Evolutionary conservation across 1,140 invertebrate species (phyloP).

Genomic region (Atta cephalotes): DNA sequence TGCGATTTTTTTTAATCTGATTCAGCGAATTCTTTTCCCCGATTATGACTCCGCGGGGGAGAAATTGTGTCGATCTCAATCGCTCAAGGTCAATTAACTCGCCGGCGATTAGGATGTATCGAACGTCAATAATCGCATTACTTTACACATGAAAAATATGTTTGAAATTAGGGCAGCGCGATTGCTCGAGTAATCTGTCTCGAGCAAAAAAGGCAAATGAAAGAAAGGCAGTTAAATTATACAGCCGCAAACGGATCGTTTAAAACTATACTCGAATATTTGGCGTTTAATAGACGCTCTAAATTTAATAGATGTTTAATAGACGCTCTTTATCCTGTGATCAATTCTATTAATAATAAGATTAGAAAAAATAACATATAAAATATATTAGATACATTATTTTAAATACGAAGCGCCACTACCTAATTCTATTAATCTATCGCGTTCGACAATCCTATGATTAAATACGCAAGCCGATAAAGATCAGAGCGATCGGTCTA

Average conservation of each 20-base stretch:
- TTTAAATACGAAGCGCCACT: too few relatives aligned
- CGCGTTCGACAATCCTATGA: not conserved
- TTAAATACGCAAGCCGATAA: not conserved
- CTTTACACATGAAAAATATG: not conserved
- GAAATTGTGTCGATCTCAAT: conserved; percentile 44
- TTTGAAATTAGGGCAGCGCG: not conserved
- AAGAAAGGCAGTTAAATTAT: not conserved
- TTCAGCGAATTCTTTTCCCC: not conserved
- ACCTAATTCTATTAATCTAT: not conserved
- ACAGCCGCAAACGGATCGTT: not conserved
- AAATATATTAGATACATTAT: too few relatives aligned
- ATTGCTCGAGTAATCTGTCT: not conserved
- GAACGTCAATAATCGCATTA: not conserved
- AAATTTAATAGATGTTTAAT: conserved; percentile 23
- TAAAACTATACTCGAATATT: not conserved
- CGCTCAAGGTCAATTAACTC: conserved; percentile 33
- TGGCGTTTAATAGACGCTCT: not conserved
- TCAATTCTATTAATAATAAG: not conserved
- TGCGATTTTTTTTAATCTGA: conserved; percentile 37
- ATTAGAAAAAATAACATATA: too few relatives aligned
- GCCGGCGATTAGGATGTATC: not conserved
- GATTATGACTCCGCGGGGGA: not conserved
- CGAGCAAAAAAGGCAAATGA: not conserved
- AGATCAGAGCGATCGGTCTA: not conserved
- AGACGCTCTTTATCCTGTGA: not conserved